Evolutionary conservation across 2,888 invertebrate species (phyloP).

Genomic region (Oscheius myriophilus): DNA sequence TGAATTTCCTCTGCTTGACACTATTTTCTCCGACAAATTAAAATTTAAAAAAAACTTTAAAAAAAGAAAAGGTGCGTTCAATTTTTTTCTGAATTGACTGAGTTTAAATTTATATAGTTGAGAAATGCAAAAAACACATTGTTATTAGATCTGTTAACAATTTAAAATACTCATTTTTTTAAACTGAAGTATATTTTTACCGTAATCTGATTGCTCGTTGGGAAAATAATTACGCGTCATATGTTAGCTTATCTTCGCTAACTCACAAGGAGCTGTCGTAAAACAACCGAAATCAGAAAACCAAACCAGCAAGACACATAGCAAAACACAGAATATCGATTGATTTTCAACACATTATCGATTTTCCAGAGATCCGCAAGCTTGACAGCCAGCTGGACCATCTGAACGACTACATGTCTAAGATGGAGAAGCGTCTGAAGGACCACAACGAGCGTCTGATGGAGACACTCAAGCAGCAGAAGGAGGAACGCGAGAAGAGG

Average conservation of each 20-base stretch:
- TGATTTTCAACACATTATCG: background rate
- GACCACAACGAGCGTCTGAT: constrained; percentile 65
- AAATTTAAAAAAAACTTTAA: too few species aligned
- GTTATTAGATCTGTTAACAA: too few species aligned
- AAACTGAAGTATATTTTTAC: too few species aligned
- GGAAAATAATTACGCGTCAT: too few species aligned
- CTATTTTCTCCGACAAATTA: too few species aligned
- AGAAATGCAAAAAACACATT: too few species aligned
- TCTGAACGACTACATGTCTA: constrained; percentile 69
- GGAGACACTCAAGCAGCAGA: constrained; percentile 66
- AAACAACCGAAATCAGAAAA: background rate
- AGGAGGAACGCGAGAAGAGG: constrained; percentile 67
- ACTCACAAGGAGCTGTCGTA: background rate
- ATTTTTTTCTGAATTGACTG: too few species aligned
- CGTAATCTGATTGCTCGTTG: too few species aligned
- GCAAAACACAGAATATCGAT: background rate
- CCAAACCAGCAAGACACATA: background rate
- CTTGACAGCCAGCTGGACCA: constrained; percentile 69
- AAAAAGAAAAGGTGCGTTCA: too few species aligned
- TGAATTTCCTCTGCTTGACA: too few species aligned
- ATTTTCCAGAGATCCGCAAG: constrained; percentile 67
- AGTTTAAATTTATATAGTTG: too few species aligned
- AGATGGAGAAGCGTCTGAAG: constrained; percentile 58
- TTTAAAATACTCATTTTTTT: too few species aligned
- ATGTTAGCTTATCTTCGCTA: background rate